phyloP scores from a whole-genome alignment of 2,113 vertebrate species.

The Hemiscyllium ocellatum region DNA sequence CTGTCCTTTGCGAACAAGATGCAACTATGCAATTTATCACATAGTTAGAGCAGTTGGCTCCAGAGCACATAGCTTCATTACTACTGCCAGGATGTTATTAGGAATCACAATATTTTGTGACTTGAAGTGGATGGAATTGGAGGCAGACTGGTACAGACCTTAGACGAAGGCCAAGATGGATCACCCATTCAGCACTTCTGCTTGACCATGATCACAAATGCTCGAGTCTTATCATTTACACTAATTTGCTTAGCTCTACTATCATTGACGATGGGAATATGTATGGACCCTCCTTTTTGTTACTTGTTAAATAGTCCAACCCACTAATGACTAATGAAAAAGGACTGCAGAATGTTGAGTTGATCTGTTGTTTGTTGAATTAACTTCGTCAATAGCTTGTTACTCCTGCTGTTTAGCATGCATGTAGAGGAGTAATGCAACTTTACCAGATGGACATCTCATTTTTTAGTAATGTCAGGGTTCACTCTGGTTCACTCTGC shows the following conservation, averaged over 20 bases:
- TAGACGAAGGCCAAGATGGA: background rate
- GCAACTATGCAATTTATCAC: too few species aligned
- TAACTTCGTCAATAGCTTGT: background rate
- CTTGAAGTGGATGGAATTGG: background rate
- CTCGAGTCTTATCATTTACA: background rate
- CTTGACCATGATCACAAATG: background rate
- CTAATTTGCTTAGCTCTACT: background rate
- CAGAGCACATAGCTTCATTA: background rate
- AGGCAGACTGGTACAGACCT: background rate
- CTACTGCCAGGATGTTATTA: background rate
- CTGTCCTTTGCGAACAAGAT: too few species aligned
- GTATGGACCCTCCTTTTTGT: background rate
- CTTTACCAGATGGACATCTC: background rate
- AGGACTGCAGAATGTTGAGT: background rate
- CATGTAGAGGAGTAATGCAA: background rate
- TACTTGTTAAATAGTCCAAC: background rate
- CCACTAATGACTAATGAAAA: background rate
- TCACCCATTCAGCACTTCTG: background rate
- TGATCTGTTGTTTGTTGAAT: background rate
- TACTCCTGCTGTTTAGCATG: background rate
- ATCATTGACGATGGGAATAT: background rate
- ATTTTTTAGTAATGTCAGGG: background rate
- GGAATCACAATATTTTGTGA: background rate
- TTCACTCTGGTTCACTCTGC: background rate
- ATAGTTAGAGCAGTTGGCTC: background rate